These are phyloP conservation scores for Microctenopoma lineatum DNA, from an alignment of 2,797 vertebrate species.

Conservation along the genomic window DNA sequence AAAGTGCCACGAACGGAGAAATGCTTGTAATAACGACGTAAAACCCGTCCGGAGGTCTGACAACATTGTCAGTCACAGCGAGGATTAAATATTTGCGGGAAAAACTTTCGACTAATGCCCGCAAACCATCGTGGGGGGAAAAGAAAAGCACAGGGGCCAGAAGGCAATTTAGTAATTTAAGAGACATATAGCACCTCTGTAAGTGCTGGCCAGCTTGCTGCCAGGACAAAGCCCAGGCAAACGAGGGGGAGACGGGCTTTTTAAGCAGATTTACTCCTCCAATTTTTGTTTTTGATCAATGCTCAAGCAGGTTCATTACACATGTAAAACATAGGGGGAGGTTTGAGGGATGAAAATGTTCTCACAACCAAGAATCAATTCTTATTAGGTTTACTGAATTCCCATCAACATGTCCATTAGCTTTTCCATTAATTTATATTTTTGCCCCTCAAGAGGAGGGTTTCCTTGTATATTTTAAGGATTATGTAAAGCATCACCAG, in stretches of 20 bases:
- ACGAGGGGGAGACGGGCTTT: conserved; percentile 48
- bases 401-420: conserved; percentile 81
- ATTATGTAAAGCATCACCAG: conserved; percentile 77
- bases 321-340: conserved; percentile 68
- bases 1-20: conserved; percentile 95
- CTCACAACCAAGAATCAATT: conserved; percentile 73
- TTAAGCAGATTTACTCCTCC: conserved; percentile 81
- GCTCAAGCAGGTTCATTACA: conserved; percentile 78
- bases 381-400: conserved; percentile 74
- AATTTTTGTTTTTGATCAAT: conserved; percentile 79
- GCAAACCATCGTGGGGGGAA: conserved; percentile 37
- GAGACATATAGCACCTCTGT: conserved; percentile 74
- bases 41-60: conserved; percentile 89
- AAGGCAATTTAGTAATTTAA: conserved; percentile 77
- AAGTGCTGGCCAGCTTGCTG: conserved; percentile 68
- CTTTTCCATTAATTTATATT: conserved; percentile 72
- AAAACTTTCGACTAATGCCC: conserved; percentile 78
- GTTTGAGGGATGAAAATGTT: conserved; percentile 64
- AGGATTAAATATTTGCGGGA: conserved; percentile 84
- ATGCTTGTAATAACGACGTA: conserved; percentile 87
- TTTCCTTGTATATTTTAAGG: conserved; percentile 73
- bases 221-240: conserved; percentile 73
- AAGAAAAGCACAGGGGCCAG: conserved; percentile 45
- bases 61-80: conserved; percentile 89
- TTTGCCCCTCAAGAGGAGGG: conserved; percentile 48